phyloP scores from a whole-genome alignment of 1,140 invertebrate genomes.

The Brachionus angularis region DNA sequence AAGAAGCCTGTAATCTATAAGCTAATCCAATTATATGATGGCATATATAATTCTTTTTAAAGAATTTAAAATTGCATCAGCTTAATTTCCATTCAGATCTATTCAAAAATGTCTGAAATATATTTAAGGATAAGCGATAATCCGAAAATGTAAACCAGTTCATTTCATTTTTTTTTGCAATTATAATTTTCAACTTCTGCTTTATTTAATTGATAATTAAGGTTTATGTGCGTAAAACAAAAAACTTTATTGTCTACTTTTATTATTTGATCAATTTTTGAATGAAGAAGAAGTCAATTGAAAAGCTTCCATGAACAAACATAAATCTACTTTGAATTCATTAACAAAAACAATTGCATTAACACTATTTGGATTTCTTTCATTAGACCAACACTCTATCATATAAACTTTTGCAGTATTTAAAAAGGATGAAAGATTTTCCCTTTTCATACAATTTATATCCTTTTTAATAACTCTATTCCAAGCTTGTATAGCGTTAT shows the following conservation, averaged over 20 bases:
- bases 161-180: too few species aligned
- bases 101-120: neutral
- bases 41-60: neutral
- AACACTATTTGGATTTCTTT: neutral
- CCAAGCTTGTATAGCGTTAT: too few species aligned
- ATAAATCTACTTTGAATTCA: neutral
- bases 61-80: neutral
- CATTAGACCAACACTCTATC: too few species aligned
- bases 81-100: neutral
- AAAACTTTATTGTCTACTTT: neutral
- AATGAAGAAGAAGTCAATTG: neutral
- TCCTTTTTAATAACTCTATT: too few species aligned
- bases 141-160: too few species aligned
- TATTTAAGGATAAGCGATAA: neutral
- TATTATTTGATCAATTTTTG: neutral
- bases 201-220: neutral
- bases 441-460: too few species aligned
- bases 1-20: neutral
- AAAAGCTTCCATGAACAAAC: neutral
- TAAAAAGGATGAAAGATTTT: too few species aligned
- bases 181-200: neutral
- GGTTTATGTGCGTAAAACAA: neutral
- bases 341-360: neutral
- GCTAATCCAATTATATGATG: neutral
- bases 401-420: neutral